A percentile compares a stretch with the other conserved stretches of the same genome.
phyloP scores from a whole-genome alignment of 92 coral and sea anemone genomes.

The Montipora capitata region DNA sequence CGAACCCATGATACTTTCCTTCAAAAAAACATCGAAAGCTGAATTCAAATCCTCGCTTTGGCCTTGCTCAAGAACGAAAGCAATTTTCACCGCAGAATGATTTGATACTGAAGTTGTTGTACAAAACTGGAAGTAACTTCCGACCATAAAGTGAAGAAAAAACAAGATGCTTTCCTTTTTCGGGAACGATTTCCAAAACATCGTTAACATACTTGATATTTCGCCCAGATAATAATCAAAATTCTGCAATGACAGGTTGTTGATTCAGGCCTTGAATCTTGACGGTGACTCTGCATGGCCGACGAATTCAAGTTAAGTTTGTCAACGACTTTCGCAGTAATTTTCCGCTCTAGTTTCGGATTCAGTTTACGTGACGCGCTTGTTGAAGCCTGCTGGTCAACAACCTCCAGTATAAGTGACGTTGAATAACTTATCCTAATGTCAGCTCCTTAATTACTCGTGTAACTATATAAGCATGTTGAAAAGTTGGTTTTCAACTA shows the following conservation, averaged over 20 bases:
- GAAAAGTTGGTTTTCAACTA: neutral
- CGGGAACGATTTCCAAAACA: constrained; percentile 11
- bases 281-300: neutral
- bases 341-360: neutral
- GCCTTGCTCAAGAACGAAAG: constrained; percentile 21
- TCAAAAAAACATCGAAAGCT: constrained; percentile 4
- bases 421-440: neutral
- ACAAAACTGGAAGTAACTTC: neutral
- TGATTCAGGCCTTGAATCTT: neutral
- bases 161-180: neutral
- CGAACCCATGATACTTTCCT: neutral
- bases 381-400: neutral
- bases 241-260: neutral
- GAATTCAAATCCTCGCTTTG: constrained; percentile 17
- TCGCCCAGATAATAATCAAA: neutral
- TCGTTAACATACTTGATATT: constrained; percentile 1
- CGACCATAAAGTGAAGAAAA: neutral
- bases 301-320: no score
- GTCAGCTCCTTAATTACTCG: neutral
- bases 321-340: neutral
- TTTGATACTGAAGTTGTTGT: neutral
- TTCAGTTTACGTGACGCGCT: neutral
- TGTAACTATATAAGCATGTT: neutral
- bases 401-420: neutral
- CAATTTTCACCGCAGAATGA: constrained; percentile 25